A percentile compares a stretch with the other conserved stretches of the same genome.
Evolutionary conservation across 2,797 vertebrate species (phyloP).

Genomic region (Gymnoscopelus microlampas): DNA sequence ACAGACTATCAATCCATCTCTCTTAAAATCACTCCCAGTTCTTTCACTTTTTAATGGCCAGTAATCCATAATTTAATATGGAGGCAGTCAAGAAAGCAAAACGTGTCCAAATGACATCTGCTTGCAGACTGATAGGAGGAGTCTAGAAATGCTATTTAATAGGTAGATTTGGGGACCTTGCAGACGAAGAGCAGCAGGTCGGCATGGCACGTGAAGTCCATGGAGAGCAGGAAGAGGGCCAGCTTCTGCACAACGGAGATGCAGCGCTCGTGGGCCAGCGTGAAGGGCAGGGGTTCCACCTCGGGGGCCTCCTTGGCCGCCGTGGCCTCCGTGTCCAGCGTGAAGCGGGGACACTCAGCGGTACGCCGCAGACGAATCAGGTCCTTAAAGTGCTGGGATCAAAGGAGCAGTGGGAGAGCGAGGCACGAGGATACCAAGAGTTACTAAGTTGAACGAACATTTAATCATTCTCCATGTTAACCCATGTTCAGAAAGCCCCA

Average conservation of each 20-base stretch:
- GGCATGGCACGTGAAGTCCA: constrained; percentile 99
- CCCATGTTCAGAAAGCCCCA: too few species aligned
- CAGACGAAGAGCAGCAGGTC: constrained; percentile 98
- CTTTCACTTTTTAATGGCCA: too few species aligned
- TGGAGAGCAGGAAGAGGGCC: constrained; percentile 95
- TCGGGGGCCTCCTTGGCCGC: constrained; percentile 93
- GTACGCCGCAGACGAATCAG: constrained; percentile 95
- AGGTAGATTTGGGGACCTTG: constrained; percentile 83
- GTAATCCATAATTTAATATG: too few species aligned
- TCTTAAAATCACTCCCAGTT: too few species aligned
- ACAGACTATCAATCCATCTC: too few species aligned
- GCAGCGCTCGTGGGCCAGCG: constrained; percentile 95
- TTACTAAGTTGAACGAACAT: too few species aligned
- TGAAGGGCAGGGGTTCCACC: constrained; percentile 96
- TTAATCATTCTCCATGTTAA: too few species aligned
- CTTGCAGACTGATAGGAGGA: background rate
- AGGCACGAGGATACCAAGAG: background rate
- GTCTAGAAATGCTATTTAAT: too few species aligned
- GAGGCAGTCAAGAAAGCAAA: too few species aligned
- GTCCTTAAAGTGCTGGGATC: constrained; percentile 95
- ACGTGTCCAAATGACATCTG: too few species aligned
- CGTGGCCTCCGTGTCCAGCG: constrained; percentile 91
- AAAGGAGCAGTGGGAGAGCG: background rate
- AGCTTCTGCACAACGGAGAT: constrained; percentile 98
- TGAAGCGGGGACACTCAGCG: constrained; percentile 96